Percentiles rank a stretch among this genome's conserved stretches.
These are phyloP conservation scores for Muscicapa comitata DNA, from an alignment of 2,797 vertebrate species.

Conservation along the genomic window DNA sequence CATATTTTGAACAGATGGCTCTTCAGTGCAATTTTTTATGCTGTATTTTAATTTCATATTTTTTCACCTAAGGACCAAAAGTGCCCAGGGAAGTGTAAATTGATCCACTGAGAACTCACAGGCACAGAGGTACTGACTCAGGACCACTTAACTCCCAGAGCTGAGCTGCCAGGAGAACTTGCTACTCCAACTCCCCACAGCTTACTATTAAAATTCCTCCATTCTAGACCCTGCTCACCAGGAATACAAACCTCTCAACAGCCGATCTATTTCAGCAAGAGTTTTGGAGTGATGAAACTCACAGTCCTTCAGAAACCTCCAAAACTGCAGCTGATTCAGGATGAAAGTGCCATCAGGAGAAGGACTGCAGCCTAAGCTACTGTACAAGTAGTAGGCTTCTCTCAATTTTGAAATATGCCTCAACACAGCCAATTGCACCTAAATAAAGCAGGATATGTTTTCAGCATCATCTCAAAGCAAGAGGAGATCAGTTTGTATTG, in stretches of 20 bases:
- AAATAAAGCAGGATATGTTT: neutral
- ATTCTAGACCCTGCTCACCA: neutral
- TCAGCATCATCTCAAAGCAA: neutral
- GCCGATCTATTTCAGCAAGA: constrained; percentile 79
- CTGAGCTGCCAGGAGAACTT: neutral
- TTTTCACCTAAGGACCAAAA: neutral
- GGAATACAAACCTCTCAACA: constrained; percentile 73
- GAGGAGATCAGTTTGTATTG: neutral
- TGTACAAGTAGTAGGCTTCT: constrained; percentile 85
- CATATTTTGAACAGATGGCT: neutral
- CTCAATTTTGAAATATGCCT: constrained; percentile 77
- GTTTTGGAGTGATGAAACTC: constrained; percentile 77
- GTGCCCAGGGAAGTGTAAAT: neutral
- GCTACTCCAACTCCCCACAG: neutral
- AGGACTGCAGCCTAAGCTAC: constrained; percentile 75
- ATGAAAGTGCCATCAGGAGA: constrained; percentile 77
- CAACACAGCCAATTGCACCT: constrained; percentile 84
- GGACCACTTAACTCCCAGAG: neutral
- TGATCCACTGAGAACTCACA: neutral
- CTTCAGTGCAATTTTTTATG: neutral
- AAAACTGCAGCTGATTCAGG: constrained; percentile 86
- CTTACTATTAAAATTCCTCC: neutral
- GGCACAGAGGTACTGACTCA: neutral
- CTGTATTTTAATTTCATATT: neutral
- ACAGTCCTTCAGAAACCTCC: constrained; percentile 92